These are phyloP conservation scores for Cheilosia scutellata DNA, from an alignment of 2,888 invertebrate genomes.

Conservation along the genomic window DNA sequence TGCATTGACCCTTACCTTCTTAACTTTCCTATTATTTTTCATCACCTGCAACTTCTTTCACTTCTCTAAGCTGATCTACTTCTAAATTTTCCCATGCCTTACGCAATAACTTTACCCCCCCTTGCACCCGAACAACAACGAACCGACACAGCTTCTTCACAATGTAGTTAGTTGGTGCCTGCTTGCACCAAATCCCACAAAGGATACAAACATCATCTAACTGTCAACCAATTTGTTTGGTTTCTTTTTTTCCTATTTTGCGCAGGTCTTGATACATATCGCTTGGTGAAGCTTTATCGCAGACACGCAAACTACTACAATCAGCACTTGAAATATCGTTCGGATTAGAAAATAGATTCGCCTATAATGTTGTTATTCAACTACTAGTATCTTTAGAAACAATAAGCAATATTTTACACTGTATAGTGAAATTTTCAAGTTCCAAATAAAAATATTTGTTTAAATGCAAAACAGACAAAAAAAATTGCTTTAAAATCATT, in stretches of 20 bases:
- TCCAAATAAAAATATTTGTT: neutral
- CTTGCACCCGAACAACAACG: neutral
- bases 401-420: neutral
- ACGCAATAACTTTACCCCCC: neutral
- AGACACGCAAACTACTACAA: constrained; percentile 82
- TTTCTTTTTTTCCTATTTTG: constrained; percentile 38
- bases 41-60: too few species aligned
- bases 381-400: too few species aligned
- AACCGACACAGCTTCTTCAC: constrained; percentile 14
- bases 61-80: too few species aligned
- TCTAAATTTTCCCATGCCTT: neutral
- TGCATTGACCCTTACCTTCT: too few species aligned
- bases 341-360: constrained; percentile 75
- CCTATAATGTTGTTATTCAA: neutral
- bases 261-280: constrained; percentile 83
- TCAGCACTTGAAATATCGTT: constrained; percentile 82
- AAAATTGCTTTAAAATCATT: neutral
- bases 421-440: neutral
- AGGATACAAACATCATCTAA: constrained; percentile 30
- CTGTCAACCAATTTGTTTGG: constrained; percentile 20
- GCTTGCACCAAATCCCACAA: constrained; percentile 18
- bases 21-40: too few species aligned
- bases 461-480: constrained; percentile 1
- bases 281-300: constrained; percentile 82
- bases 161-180: constrained; percentile 22